Conservation (phyloP, 2,888 invertebrate species). For the Orthonychiurus folsomi region DNA sequence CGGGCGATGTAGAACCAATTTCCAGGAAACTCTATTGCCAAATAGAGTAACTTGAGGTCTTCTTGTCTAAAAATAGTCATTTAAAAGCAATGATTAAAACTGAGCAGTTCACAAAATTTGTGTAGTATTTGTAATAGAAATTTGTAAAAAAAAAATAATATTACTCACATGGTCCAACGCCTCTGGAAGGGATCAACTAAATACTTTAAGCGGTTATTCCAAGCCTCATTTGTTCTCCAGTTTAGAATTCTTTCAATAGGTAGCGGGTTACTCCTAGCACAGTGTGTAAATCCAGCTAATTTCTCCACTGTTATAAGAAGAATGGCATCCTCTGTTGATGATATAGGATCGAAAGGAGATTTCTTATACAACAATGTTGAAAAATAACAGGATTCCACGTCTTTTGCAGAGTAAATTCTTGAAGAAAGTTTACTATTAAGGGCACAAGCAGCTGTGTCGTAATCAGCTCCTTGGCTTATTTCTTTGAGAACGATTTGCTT, state of each 20-base stretch:
- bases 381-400: not conserved
- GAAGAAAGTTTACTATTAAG: not conserved
- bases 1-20: not conserved
- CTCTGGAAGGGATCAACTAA: too few species aligned
- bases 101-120: too few species aligned
- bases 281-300: not conserved
- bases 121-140: too few species aligned
- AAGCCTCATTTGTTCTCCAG: not conserved
- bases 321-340: not conserved
- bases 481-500: not conserved
- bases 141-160: too few species aligned
- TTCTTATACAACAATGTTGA: not conserved
- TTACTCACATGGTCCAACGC: too few species aligned
- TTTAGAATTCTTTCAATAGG: not conserved
- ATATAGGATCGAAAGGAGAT: not conserved
- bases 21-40: not conserved
- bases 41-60: not conserved
- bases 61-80: not conserved
- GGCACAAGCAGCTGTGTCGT: not conserved
- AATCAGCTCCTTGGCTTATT: not conserved
- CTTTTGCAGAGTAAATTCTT: not conserved
- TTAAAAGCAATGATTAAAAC: too few species aligned
- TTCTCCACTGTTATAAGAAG: not conserved
- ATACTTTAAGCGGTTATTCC: not conserved
- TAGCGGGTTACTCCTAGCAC: not conserved